These are phyloP conservation scores for Tetramorium simillimum DNA, from an alignment of 1,140 invertebrate species.

Conservation along the genomic window DNA sequence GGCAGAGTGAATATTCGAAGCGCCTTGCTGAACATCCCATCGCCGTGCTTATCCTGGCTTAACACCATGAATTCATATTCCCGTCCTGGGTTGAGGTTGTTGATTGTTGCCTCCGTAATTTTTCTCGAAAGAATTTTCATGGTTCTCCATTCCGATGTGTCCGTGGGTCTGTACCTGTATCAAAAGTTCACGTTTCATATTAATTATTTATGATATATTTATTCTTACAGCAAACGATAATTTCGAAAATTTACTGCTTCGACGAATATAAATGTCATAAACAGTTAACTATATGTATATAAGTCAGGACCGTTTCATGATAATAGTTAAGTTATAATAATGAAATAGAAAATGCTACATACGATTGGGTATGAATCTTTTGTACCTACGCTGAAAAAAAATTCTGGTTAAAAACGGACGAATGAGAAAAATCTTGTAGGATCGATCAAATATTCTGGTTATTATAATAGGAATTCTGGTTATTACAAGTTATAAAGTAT, in stretches of 20 bases:
- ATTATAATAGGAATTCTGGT: too few species aligned
- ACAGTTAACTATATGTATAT: neutral
- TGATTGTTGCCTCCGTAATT: slow-evolving; percentile 92
- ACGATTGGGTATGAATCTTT: too few species aligned
- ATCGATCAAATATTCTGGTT: too few species aligned
- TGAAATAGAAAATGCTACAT: too few species aligned
- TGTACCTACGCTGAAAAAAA: too few species aligned
- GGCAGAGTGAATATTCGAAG: slow-evolving; percentile 91
- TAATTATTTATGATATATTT: slow-evolving; percentile 2
- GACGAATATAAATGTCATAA: neutral
- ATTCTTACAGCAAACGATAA: neutral
- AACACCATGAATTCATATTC: slow-evolving; percentile 97
- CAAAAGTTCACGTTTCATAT: neutral
- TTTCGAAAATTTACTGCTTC: neutral
- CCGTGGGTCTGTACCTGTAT: slow-evolving; percentile 88
- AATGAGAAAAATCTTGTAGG: too few species aligned
- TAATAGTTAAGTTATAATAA: too few species aligned
- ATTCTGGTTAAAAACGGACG: too few species aligned
- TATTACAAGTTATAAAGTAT: too few species aligned
- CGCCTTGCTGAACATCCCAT: slow-evolving; percentile 95
- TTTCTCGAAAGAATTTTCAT: slow-evolving; percentile 89
- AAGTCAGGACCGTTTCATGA: too few species aligned
- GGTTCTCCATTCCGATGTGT: slow-evolving; percentile 92
- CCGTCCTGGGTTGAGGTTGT: slow-evolving; percentile 90
- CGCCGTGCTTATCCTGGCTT: slow-evolving; percentile 94